These are phyloP conservation scores for Hippocampus guttulatus DNA, from an alignment of 2,113 vertebrate species.

Conservation along the genomic window DNA sequence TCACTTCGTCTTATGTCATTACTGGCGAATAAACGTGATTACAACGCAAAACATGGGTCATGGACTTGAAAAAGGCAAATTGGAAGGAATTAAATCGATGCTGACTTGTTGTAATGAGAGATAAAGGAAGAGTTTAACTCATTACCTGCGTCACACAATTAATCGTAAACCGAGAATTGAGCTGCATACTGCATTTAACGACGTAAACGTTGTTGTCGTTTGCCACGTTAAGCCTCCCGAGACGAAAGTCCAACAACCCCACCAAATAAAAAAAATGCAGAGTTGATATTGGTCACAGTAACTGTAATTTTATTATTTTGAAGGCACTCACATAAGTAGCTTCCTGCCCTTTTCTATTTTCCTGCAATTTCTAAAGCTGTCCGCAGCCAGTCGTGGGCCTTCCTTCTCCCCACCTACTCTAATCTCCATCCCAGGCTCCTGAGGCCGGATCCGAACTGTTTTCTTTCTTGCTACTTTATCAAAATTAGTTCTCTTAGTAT, in stretches of 20 bases:
- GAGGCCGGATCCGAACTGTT: slow-evolving; percentile 21
- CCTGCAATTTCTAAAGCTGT: slow-evolving; percentile 15
- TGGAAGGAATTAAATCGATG: too few relatives aligned
- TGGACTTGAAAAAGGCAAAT: neutral
- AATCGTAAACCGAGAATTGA: neutral
- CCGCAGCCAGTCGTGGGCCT: slow-evolving; percentile 31
- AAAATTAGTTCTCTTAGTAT: too few relatives aligned
- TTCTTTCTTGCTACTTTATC: too few relatives aligned
- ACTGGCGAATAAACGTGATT: neutral
- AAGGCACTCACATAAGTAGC: neutral
- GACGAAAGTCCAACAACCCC: neutral
- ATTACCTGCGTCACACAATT: neutral
- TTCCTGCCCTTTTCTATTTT: slow-evolving; percentile 25
- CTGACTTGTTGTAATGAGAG: neutral
- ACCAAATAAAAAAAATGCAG: neutral
- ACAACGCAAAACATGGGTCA: neutral
- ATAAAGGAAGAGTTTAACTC: neutral
- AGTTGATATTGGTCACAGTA: too few relatives aligned
- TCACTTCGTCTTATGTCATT: neutral
- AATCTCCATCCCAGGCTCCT: slow-evolving; percentile 21
- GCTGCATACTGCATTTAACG: neutral
- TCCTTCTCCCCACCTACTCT: slow-evolving; percentile 14
- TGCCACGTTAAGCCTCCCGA: neutral
- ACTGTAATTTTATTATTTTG: slow-evolving; percentile 22
- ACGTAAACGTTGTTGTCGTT: neutral